These are phyloP conservation scores for Yponomeuta evonymella DNA, from an alignment of 2,888 invertebrate species.

Conservation along the genomic window DNA sequence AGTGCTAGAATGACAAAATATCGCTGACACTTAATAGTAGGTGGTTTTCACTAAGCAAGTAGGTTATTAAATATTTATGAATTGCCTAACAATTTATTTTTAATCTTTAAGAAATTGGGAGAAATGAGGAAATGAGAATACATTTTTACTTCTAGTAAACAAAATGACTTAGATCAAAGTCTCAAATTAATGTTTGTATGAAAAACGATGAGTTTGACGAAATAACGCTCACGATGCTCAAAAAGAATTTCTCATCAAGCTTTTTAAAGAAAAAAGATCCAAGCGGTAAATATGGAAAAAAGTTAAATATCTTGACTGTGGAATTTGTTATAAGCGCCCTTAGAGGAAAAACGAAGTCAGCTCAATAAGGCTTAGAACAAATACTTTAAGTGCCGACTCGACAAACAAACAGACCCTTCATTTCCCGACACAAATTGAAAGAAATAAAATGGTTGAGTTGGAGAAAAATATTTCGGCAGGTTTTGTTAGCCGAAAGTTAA, in stretches of 20 bases:
- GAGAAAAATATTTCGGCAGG: constrained; percentile 16
- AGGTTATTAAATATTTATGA: too few species aligned
- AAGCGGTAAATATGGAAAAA: constrained; percentile 22
- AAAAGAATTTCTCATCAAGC: not conserved
- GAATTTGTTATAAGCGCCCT: constrained; percentile 32
- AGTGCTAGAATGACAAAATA: too few species aligned
- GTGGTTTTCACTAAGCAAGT: too few species aligned
- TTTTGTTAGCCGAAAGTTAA: not conserved
- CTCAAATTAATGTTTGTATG: not conserved
- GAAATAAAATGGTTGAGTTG: constrained; percentile 23
- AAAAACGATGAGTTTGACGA: not conserved
- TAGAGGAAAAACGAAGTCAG: constrained; percentile 28
- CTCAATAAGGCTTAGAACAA: constrained; percentile 44
- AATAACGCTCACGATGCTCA: not conserved
- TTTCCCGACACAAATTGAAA: constrained; percentile 50
- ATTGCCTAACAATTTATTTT: too few species aligned
- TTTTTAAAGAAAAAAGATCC: not conserved
- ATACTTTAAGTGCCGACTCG: constrained; percentile 41
- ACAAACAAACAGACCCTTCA: constrained; percentile 44
- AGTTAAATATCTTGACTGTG: constrained; percentile 22
- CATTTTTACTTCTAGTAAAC: not conserved
- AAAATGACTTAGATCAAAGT: not conserved
- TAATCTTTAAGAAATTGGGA: too few species aligned
- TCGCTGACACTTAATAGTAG: too few species aligned
- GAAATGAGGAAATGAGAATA: not conserved